Conservation (phyloP, 2,113 vertebrate species). For the Arvicanthis niloticus region DNA sequence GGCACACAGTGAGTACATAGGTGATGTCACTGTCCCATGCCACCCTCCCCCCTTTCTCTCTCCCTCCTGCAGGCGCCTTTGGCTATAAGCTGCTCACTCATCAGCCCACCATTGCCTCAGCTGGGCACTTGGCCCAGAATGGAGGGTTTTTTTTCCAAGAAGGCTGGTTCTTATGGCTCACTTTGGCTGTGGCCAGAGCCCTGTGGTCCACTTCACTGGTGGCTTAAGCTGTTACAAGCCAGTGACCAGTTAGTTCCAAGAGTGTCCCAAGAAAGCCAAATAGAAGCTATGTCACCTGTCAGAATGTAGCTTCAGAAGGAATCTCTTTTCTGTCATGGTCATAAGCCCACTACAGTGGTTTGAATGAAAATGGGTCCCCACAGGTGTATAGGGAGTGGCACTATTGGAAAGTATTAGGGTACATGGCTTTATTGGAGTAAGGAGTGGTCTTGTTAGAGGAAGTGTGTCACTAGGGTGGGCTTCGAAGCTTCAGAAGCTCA, state of each 20-base stretch:
- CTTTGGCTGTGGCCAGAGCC: not conserved
- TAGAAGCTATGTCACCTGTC: not conserved
- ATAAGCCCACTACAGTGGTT: not conserved
- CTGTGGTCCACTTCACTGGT: not conserved
- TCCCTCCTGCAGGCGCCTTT: not conserved
- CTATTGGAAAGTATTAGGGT: not conserved
- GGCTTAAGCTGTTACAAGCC: not conserved
- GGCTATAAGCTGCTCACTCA: not conserved
- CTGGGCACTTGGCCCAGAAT: not conserved
- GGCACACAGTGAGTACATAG: not conserved
- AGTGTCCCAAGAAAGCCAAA: not conserved
- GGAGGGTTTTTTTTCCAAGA: not conserved
- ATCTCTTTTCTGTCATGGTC: accelerated
- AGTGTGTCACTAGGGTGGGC: not conserved
- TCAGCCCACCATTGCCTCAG: accelerated
- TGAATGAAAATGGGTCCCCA: not conserved
- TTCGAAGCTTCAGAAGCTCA: not conserved
- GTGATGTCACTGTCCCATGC: not conserved
- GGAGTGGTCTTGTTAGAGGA: not conserved
- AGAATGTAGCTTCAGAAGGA: not conserved
- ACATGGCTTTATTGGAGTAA: not conserved
- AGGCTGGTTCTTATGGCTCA: not conserved
- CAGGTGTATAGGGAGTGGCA: not conserved
- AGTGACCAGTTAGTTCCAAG: not conserved
- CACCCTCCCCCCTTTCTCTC: no score